Evolutionary conservation across 1,140 invertebrate genomes (phyloP).

Genomic region (Lysiphlebus fabarum): DNA sequence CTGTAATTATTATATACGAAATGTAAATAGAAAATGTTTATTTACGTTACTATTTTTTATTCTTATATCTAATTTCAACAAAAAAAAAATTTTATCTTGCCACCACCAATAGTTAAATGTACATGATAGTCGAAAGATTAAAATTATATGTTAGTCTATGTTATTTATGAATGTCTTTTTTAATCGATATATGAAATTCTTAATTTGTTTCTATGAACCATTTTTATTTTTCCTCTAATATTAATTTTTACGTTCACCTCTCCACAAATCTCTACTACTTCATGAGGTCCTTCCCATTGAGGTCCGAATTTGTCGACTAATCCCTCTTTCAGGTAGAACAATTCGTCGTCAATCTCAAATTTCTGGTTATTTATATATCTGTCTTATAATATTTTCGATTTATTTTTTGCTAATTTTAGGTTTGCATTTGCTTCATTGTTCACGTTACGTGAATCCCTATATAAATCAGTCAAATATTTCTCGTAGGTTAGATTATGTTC

Average conservation of each 20-base stretch:
- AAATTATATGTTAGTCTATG: not conserved
- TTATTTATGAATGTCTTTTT: not conserved
- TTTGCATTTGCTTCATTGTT: slow-evolving; percentile 6
- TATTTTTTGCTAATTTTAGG: slow-evolving; percentile 6
- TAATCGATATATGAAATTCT: not conserved
- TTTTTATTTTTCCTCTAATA: slow-evolving; percentile 1
- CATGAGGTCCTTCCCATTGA: too few species aligned
- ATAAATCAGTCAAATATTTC: slow-evolving; percentile 8
- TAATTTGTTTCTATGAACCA: not conserved
- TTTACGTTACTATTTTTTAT: too few species aligned
- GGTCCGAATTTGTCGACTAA: too few species aligned
- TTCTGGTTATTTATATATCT: too few species aligned
- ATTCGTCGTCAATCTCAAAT: too few species aligned
- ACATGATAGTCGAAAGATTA: not conserved
- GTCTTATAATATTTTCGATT: too few species aligned
- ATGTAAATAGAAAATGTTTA: too few species aligned
- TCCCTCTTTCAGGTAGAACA: too few species aligned
- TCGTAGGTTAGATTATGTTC: slow-evolving; percentile 6
- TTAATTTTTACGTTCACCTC: slow-evolving; percentile 2
- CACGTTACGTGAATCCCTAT: not conserved
- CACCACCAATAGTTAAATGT: too few species aligned
- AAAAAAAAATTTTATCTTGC: too few species aligned
- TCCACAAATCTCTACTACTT: too few species aligned
- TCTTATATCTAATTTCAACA: too few species aligned
- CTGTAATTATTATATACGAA: not conserved